These are phyloP conservation scores for Volucella bombylans DNA, from an alignment of 2,888 invertebrate species.

Conservation along the genomic window DNA sequence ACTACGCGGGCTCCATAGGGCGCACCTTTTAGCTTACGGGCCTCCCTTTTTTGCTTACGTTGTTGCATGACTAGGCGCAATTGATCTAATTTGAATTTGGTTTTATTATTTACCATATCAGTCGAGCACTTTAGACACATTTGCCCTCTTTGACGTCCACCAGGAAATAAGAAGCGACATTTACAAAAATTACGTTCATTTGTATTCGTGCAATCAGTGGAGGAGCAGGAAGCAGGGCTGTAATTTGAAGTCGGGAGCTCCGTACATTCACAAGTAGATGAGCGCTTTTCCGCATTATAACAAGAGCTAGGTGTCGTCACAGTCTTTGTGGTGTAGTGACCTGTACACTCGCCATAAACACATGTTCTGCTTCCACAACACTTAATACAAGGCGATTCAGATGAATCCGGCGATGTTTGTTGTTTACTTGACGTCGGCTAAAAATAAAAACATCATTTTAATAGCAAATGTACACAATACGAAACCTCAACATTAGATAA, in stretches of 20 bases:
- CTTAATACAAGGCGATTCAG: constrained; percentile 69
- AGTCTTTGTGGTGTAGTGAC: constrained; percentile 76
- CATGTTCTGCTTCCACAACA: constrained; percentile 77
- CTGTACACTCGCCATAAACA: constrained; percentile 82
- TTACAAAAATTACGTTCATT: constrained; percentile 77
- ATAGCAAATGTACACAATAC: background rate
- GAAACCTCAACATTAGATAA: background rate
- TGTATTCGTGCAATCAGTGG: constrained; percentile 51
- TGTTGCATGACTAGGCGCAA: constrained; percentile 95
- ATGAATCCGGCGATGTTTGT: constrained; percentile 71
- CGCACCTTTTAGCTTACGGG: constrained; percentile 87
- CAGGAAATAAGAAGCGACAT: constrained; percentile 77
- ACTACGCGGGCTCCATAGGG: constrained; percentile 84
- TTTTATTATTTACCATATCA: constrained; percentile 89
- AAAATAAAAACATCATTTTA: constrained; percentile 48
- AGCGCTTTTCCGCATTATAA: constrained; percentile 62
- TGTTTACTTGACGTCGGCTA: constrained; percentile 75
- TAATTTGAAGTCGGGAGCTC: constrained; percentile 75
- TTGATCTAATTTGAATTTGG: constrained; percentile 93
- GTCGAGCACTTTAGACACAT: constrained; percentile 83
- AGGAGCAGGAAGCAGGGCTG: constrained; percentile 63
- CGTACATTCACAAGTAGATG: constrained; percentile 77
- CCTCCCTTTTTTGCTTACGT: constrained; percentile 91
- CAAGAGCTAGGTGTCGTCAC: constrained; percentile 72
- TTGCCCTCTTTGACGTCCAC: constrained; percentile 77